phyloP scores from a whole-genome alignment of 1,140 invertebrate genomes.

The Fragariocoptes setiger region DNA sequence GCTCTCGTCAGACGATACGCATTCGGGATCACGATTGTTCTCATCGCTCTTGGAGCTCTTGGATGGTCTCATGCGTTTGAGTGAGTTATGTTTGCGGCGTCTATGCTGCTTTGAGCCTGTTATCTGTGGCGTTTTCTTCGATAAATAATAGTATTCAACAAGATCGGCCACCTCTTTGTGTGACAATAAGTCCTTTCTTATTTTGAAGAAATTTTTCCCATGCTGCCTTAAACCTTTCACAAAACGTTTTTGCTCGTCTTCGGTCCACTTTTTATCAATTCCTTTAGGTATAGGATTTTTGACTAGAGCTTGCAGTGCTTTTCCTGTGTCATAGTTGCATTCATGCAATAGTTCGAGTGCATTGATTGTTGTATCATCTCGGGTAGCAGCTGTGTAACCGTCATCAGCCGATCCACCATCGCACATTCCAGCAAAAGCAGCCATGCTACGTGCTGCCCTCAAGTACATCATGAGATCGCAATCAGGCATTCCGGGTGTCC shows the following conservation, averaged over 20 bases:
- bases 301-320: conserved; percentile 71
- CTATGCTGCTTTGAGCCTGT: conserved; percentile 20
- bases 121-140: conserved; percentile 99
- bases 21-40: conserved; percentile 4
- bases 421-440: conserved; percentile 81
- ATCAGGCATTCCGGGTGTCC: conserved; percentile 63
- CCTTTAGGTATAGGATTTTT: conserved; percentile 85
- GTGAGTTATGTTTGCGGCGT: not conserved
- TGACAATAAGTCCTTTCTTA: conserved; percentile 72
- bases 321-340: conserved; percentile 71
- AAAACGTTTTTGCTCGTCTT: conserved; percentile 88
- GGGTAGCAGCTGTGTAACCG: conserved; percentile 69
- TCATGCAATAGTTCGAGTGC: conserved; percentile 77
- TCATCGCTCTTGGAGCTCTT: conserved; percentile 1
- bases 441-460: conserved; percentile 43
- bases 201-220: conserved; percentile 97
- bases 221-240: conserved; percentile 86
- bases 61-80: conserved; percentile 5
- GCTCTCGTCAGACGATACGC: not conserved
- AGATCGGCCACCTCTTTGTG: conserved; percentile 84
- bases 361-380: conserved; percentile 91
- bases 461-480: conserved; percentile 87
- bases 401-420: conserved; percentile 85
- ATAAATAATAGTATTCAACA: conserved; percentile 95
- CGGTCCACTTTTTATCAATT: conserved; percentile 86